Evolutionary conservation across 2,113 vertebrate genomes (phyloP).

Genomic region (Numida meleagris): DNA sequence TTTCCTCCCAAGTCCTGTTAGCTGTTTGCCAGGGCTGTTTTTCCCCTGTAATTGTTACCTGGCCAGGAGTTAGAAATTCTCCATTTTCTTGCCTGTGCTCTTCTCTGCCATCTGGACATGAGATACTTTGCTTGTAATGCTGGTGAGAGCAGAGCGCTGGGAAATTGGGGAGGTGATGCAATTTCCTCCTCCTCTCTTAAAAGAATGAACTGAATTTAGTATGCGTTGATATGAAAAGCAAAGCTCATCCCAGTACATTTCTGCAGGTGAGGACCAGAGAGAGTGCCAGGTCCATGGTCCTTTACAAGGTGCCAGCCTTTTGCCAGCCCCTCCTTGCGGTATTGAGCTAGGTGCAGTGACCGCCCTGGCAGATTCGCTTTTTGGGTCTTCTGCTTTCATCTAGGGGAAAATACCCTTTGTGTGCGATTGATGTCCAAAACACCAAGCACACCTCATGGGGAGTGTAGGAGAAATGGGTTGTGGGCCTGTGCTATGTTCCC

Average conservation of each 20-base stretch:
- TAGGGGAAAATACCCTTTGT: not conserved
- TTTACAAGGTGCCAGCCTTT: not conserved
- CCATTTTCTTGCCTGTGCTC: not conserved
- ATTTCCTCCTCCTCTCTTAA: not conserved
- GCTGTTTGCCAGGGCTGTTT: not conserved
- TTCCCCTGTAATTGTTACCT: not conserved
- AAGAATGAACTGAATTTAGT: not conserved
- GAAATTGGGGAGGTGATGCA: not conserved
- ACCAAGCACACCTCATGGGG: fast-evolving
- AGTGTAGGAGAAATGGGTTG: not conserved
- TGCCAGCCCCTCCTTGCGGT: not conserved
- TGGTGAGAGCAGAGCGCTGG: not conserved
- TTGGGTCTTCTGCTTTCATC: not conserved
- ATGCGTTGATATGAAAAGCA: fast-evolving
- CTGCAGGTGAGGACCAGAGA: fast-evolving
- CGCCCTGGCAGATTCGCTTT: not conserved
- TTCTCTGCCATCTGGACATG: not conserved
- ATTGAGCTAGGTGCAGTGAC: not conserved
- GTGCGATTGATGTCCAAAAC: not conserved
- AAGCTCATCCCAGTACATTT: fast-evolving
- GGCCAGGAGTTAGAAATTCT: not conserved
- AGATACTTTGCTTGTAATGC: not conserved
- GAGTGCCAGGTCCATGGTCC: not conserved
- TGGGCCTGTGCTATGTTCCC: fast-evolving
- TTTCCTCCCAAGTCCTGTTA: not conserved